Evolutionary conservation across 2,797 vertebrate genomes (phyloP).

Genomic region (Sebastes steindachneri): DNA sequence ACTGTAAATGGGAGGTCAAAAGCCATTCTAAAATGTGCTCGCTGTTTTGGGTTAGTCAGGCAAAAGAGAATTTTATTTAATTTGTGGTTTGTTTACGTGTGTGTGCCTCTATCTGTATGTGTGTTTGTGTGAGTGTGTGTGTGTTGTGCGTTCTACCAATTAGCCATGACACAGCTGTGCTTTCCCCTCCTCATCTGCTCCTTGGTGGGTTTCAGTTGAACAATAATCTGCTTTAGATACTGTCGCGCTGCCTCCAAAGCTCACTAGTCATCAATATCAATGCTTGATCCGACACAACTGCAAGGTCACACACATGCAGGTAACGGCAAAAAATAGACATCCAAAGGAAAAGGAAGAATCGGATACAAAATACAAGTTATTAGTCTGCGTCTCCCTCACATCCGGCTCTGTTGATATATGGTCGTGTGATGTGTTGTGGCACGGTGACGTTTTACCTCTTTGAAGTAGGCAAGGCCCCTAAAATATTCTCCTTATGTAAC

Average conservation of each 20-base stretch:
- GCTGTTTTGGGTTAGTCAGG: not conserved
- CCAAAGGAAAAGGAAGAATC: slow-evolving; percentile 19
- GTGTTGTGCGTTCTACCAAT: slow-evolving; percentile 32
- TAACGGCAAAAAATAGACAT: slow-evolving; percentile 20
- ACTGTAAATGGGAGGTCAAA: slow-evolving; percentile 2
- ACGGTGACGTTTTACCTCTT: slow-evolving; percentile 71
- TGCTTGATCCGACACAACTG: slow-evolving; percentile 13
- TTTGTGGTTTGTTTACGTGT: not conserved
- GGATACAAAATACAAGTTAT: slow-evolving; percentile 34
- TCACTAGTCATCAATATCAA: slow-evolving; percentile 64
- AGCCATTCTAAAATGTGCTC: not conserved
- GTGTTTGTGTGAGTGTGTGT: not conserved
- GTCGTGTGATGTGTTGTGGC: slow-evolving; percentile 59
- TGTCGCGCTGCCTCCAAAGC: slow-evolving; percentile 28
- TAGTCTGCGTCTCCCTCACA: slow-evolving; percentile 25
- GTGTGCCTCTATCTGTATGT: not conserved
- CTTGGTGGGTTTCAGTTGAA: slow-evolving; percentile 62
- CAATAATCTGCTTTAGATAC: slow-evolving; percentile 63
- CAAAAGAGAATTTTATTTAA: not conserved
- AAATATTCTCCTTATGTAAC: slow-evolving; percentile 85
- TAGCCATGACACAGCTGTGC: slow-evolving; percentile 68
- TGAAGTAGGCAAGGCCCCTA: slow-evolving; percentile 73
- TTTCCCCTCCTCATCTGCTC: slow-evolving; percentile 56
- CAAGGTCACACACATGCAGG: slow-evolving; percentile 5
- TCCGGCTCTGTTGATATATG: slow-evolving; percentile 36